Percentiles rank a stretch among this genome's conserved stretches.
phyloP scores from a whole-genome alignment of 64 coral and sea anemone genomes.

The Pachyseris speciosa region DNA sequence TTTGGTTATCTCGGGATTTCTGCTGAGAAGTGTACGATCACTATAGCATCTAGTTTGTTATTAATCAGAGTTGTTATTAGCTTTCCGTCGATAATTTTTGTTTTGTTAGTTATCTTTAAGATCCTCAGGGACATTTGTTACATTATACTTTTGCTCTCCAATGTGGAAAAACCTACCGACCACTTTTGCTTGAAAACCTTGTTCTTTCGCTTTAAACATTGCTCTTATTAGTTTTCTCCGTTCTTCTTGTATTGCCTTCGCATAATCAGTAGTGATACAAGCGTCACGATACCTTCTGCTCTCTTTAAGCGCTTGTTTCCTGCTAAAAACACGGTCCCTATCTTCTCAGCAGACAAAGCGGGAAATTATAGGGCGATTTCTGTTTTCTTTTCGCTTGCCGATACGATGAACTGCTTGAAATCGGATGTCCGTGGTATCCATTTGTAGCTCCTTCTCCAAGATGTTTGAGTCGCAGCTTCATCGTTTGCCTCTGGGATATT shows the following conservation, averaged over 20 bases:
- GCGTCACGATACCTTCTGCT: background rate
- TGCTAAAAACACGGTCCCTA: background rate
- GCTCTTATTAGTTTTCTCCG: background rate
- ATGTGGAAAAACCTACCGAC: background rate
- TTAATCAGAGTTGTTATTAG: too few relatives aligned
- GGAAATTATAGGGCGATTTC: background rate
- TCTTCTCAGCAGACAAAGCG: slow-evolving; percentile 36
- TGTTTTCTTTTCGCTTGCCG: background rate
- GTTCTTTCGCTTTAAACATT: slow-evolving; percentile 44
- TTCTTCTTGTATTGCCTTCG: slow-evolving; percentile 23
- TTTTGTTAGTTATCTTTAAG: too few relatives aligned
- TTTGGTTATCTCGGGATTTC: too few relatives aligned
- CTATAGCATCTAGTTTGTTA: too few relatives aligned
- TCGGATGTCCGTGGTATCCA: background rate
- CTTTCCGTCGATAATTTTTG: too few relatives aligned
- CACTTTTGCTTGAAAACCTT: slow-evolving; percentile 6
- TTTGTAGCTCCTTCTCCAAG: background rate
- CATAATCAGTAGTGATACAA: slow-evolving; percentile 21
- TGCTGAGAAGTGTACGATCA: too few relatives aligned
- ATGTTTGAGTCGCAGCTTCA: background rate
- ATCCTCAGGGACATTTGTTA: slow-evolving; percentile 32
- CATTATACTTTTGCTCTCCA: slow-evolving; percentile 12
- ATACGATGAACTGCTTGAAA: slow-evolving; percentile 7
- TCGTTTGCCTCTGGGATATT: slow-evolving; percentile 3
- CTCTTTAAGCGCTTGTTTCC: background rate